Evolutionary conservation across 2,888 invertebrate species (phyloP), one percentile per base, ranked within the genome.

Genomic region (Silvanus unidentatus): DNA sequence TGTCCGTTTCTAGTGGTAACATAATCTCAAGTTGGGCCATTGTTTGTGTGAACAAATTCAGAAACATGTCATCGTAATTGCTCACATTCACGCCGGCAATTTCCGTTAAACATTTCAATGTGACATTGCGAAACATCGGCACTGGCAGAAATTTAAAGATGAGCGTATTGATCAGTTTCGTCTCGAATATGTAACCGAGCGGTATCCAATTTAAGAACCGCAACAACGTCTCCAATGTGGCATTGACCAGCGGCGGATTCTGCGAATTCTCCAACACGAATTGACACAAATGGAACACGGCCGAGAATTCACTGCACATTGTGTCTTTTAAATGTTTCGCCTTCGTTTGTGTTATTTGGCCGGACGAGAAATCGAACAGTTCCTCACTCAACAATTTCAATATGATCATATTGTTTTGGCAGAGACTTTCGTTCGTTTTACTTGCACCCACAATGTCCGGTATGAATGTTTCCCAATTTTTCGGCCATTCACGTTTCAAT

Each of bases 351-450:
- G 99, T 99, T 73, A 99, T 87, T 73, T 97, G 95, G 10, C 97
- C 98, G 50, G 89, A 86, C 38, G 97, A 96, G 72, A 98, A 99
- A 70, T 99, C 98, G 75, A 99, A 99, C 35, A 99, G 90, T 77
- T 99, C 99, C 73, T 99, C 99, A 72, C 97, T 96, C 29, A 99
- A 78, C 50, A 99, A 77, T 71, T 97, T 97, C 53, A 99, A 75
- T 64, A 99, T 99, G 16, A 88, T 88, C 97, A 99, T 99, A 71
- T 99, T 99, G 73, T 99, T 99, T 75, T 98, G 97, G 77, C 99
- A 99, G 39, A 99, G 80, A 63, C 94, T 92, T 73, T 99, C 99
- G 71, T 97, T 98, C 16, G 97, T 97, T 77, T 96, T 96, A 62
- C 96, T 96, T 38, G 99, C 95, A 48, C 98, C 99, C 47, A 99